Evolutionary conservation across 2,888 invertebrate species (phyloP), one percentile per base, ranked within the genome.

Genomic region (Ramazzottius varieornatus): DNA sequence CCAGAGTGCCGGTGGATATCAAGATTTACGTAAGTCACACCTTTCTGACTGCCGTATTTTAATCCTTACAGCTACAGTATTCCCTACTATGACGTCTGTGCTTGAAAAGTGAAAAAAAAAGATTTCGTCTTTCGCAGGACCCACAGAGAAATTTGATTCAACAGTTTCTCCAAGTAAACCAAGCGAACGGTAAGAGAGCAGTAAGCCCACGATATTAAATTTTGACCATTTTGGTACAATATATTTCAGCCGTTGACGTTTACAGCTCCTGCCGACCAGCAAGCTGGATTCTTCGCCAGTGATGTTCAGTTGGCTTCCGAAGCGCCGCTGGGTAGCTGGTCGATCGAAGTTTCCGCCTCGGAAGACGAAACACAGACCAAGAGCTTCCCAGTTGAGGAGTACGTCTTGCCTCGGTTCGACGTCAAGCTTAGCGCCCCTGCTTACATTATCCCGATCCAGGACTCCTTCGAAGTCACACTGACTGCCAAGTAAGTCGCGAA

Each of bases 331-430:
- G 76, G 76, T 20, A 72, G 72, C 65, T 76, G 76, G 76, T 67
- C 68, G 24, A 73, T 77, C 65, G 68, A 70, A 46, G 73, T 73
- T 2, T 16, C 54, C 20, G 13, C 54, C 16, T 8, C 29, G 54
- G n/a, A 67, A 66, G 83, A 81, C 68, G 84, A 84, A 73, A 80
- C 76, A 16, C 83, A 83, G 73, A 81, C 82, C 66, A 85, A 86
- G 72, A 80, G 80, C 13, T 82, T 89, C 68, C 82, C 86, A 73
- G 87, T 93, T 2, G 88, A 89, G 4, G 88, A 90, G 76, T 91
- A 90, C 72, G 54, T 54, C 13, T 24, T 54, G 54, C 54, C 54
- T 4, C 8, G 54, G 29, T 54, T 54, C 29, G 54, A 54, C 29
- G 54, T 54, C 29, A 8, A 54, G 54, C 4, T 54, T 8, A 54